Evolutionary conservation across 2,888 invertebrate species (phyloP).

Genomic region (Pollenia griseotomentosa): DNA sequence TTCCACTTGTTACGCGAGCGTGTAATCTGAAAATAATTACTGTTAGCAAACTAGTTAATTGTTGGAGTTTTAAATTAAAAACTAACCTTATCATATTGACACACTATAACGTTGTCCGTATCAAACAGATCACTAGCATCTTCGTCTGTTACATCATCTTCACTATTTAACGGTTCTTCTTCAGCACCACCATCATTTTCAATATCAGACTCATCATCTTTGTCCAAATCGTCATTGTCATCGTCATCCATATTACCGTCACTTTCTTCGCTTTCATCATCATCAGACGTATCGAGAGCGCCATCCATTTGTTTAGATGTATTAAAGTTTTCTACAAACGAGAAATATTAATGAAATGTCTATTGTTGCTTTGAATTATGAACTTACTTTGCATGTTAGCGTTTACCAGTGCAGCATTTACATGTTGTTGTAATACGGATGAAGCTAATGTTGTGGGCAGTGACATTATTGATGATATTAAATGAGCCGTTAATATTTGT

Average conservation of each 20-base stretch:
- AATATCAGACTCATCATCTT: constrained; percentile 87
- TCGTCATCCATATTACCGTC: constrained; percentile 89
- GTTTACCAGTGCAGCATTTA: constrained; percentile 90
- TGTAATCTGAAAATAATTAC: constrained; percentile 89
- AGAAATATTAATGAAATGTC: background rate
- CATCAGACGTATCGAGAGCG: constrained; percentile 89
- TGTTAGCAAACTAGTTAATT: background rate
- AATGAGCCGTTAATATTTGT: constrained; percentile 92
- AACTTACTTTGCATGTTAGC: constrained; percentile 84
- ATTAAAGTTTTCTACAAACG: constrained; percentile 79
- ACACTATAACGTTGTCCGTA: constrained; percentile 99
- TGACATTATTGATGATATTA: constrained; percentile 95
- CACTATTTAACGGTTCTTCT: constrained; percentile 97
- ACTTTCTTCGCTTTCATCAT: constrained; percentile 91
- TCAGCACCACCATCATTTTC: constrained; percentile 89
- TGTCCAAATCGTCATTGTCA: constrained; percentile 90
- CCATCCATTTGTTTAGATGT: constrained; percentile 86
- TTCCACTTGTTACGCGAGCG: constrained; percentile 99
- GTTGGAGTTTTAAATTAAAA: background rate
- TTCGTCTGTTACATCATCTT: constrained; percentile 98
- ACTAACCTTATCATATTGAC: constrained; percentile 98
- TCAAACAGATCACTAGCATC: constrained; percentile 98
- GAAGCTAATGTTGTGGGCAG: constrained; percentile 93
- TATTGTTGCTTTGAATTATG: too few species aligned
- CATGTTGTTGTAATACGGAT: constrained; percentile 94